A percentile compares a stretch with the other conserved stretches of the same genome.
These are phyloP conservation scores for Gambelia wislizenii DNA, from an alignment of 2,797 vertebrate genomes.

Conservation along the genomic window DNA sequence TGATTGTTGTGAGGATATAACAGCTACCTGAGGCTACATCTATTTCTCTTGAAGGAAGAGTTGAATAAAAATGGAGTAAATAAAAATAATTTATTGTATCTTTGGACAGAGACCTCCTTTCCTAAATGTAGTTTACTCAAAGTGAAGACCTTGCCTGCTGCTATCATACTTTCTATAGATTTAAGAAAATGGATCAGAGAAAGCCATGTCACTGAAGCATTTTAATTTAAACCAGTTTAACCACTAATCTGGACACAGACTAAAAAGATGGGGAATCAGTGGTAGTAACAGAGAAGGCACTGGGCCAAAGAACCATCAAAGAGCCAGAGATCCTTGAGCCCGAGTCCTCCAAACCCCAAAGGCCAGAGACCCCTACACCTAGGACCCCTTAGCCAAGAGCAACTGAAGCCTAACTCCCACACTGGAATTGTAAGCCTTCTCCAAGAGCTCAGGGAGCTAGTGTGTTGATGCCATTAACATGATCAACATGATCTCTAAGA, in stretches of 20 bases:
- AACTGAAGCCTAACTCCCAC: no score
- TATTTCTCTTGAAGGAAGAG: neutral
- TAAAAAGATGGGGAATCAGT: no score
- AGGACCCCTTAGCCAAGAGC: no score
- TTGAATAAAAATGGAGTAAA: neutral
- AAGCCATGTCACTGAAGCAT: neutral
- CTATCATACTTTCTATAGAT: neutral
- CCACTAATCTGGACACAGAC: no score
- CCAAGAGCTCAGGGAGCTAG: no score
- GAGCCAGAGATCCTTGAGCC: no score
- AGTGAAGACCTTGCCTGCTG: neutral
- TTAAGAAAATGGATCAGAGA: neutral
- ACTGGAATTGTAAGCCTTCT: no score
- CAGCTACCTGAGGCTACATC: neutral
- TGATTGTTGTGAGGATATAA: neutral
- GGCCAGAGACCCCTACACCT: no score
- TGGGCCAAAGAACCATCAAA: no score
- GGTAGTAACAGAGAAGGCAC: no score
- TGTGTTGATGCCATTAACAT: neutral
- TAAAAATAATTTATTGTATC: neutral
- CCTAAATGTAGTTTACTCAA: neutral
- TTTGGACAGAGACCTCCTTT: neutral
- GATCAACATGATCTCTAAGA: neutral
- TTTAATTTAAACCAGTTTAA: neutral
- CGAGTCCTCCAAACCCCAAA: no score